Evolutionary conservation across 1,140 invertebrate genomes (phyloP).

Genomic region (Drosophila bipectinata): DNA sequence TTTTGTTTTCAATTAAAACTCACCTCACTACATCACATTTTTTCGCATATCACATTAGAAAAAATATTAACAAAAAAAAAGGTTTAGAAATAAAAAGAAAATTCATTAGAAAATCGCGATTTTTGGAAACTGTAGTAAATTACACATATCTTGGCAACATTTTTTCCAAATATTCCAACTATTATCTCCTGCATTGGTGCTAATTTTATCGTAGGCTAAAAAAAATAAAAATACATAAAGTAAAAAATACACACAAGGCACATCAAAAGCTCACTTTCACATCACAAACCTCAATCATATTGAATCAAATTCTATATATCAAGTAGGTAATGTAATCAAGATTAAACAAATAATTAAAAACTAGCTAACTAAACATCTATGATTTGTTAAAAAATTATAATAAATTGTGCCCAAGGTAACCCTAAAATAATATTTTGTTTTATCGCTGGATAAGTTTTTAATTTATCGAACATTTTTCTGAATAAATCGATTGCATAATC

Average conservation of each 20-base stretch:
- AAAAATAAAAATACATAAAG: slow-evolving; percentile 17
- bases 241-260: slow-evolving; percentile 14
- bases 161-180: slow-evolving; percentile 37
- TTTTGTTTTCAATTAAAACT: background rate
- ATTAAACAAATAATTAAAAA: slow-evolving; percentile 6
- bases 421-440: background rate
- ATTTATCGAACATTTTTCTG: slow-evolving; percentile 1
- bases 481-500: slow-evolving; percentile 37
- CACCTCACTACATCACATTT: background rate
- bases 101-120: slow-evolving; percentile 4
- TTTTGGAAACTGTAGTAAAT: slow-evolving; percentile 55
- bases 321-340: slow-evolving; percentile 35
- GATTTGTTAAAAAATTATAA: slow-evolving; percentile 23
- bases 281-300: slow-evolving; percentile 14
- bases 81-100: slow-evolving; percentile 2
- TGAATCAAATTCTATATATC: slow-evolving; percentile 58
- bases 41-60: background rate
- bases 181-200: slow-evolving; percentile 76
- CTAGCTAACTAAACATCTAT: slow-evolving; percentile 13
- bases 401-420: background rate
- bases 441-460: slow-evolving; percentile 22
- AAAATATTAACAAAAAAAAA: background rate
- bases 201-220: slow-evolving; percentile 72
- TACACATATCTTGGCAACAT: slow-evolving; percentile 66
- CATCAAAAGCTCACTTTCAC: slow-evolving; percentile 13